Percentiles rank a stretch among this genome's conserved stretches.
Evolutionary conservation across 2,113 vertebrate genomes (phyloP).

Genomic region (Lichenostomus cassidix): DNA sequence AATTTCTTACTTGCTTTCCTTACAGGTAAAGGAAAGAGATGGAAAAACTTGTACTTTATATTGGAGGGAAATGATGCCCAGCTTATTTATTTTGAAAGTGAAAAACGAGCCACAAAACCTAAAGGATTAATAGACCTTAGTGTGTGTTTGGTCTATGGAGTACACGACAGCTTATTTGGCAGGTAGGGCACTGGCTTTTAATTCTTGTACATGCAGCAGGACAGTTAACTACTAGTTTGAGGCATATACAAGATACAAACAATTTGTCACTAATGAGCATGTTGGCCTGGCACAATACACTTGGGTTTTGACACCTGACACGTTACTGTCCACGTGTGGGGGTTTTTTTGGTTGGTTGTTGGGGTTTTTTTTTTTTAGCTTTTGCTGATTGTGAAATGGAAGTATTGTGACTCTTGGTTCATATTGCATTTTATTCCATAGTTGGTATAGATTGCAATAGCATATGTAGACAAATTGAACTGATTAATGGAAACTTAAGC

Average conservation of each 20-base stretch:
- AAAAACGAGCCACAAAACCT: too few relatives aligned
- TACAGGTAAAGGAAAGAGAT: too few relatives aligned
- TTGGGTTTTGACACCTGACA: neutral
- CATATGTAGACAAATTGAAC: neutral
- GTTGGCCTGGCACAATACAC: neutral
- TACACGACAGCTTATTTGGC: too few relatives aligned
- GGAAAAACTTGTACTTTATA: too few relatives aligned
- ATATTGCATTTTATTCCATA: conserved; percentile 6
- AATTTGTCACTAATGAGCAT: neutral
- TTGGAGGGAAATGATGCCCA: too few relatives aligned
- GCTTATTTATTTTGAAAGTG: too few relatives aligned
- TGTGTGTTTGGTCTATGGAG: too few relatives aligned
- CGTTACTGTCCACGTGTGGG: neutral
- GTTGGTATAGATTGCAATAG: neutral
- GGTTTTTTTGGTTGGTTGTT: neutral
- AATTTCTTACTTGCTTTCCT: too few relatives aligned
- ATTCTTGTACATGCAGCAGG: neutral
- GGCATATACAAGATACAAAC: neutral
- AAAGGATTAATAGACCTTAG: too few relatives aligned
- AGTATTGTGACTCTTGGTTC: neutral
- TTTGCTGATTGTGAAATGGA: neutral
- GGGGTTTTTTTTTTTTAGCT: neutral
- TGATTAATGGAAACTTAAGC: neutral
- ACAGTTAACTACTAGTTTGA: neutral
- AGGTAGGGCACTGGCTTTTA: neutral